Conservation (phyloP, 2,888 invertebrate genomes). For the Prosopocoilus inquinatus region DNA sequence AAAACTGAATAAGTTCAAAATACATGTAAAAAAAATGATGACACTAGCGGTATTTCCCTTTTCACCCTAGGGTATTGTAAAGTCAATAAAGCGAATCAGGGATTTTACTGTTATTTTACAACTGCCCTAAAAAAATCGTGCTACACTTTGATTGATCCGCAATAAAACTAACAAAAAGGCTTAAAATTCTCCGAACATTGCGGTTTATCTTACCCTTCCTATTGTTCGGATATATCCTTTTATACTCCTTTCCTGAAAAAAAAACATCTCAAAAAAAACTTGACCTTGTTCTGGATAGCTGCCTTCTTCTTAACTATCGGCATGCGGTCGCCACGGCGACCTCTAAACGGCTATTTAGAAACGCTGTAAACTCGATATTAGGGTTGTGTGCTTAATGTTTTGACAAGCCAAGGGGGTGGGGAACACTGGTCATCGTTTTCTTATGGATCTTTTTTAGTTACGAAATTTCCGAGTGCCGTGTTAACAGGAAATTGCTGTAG, state of each 20-base stretch:
- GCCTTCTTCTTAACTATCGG: constrained; percentile 29
- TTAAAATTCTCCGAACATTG: constrained; percentile 13
- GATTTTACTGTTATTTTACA: constrained; percentile 4
- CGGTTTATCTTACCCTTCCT: constrained; percentile 8
- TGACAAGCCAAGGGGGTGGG: constrained; percentile 36
- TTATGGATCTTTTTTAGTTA: background rate
- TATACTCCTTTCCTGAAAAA: constrained; percentile 9
- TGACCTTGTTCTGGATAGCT: constrained; percentile 34
- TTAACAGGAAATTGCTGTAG: background rate
- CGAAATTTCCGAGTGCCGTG: background rate
- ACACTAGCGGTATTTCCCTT: too few relatives aligned
- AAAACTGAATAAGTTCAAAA: too few relatives aligned
- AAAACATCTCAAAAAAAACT: constrained; percentile 31
- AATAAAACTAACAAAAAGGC: constrained; percentile 21
- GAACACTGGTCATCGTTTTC: constrained; percentile 14
- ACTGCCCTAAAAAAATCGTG: constrained; percentile 6
- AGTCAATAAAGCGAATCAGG: too few relatives aligned
- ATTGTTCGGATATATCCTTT: constrained; percentile 13
- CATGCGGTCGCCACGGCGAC: constrained; percentile 38
- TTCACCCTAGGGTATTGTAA: too few relatives aligned
- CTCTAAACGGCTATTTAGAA: constrained; percentile 38
- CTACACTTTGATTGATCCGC: constrained; percentile 13
- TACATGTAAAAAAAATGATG: too few relatives aligned
- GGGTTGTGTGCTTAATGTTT: constrained; percentile 45
- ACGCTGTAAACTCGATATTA: constrained; percentile 40